Evolutionary conservation across 2,113 vertebrate genomes (phyloP), one percentile per base, ranked within the genome.

Genomic region (Stomatorhinus ivindoensis): DNA sequence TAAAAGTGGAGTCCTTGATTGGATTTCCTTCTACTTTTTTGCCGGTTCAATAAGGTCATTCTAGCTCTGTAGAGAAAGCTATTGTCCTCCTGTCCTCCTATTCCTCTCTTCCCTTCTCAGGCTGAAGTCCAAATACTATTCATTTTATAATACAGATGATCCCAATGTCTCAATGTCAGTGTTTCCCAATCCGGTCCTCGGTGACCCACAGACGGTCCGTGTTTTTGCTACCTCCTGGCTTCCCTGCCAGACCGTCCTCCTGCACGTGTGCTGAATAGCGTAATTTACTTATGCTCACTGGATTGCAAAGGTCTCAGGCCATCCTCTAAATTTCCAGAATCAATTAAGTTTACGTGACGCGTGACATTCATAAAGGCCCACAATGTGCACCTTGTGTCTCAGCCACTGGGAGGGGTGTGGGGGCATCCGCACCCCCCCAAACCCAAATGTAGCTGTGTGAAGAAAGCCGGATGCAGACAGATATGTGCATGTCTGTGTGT

Each of bases 21-120:
- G 94, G 93, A 96, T 96, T 96, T 95, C 92, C 94, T 92, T 94
- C 96, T 95, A 95, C 92, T 92, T 93, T 92, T 94, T 94, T 94
- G 94, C 96, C 96, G 94, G 95, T 96, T 97, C 94, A 97, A 97
- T 96, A 94, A 95, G 61, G 93, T 94, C 94, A 94, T 95, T 97
- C 96, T 96, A 93, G 94, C 93, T 69, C 91, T 92, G 93, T 94
- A 93, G 93, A 95, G 10, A 94, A 42, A 19, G 73, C 35, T 7
- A 19, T 42, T 42, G 73, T 80, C 31, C 93, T 91, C 93, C 87
- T 80, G 35, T 15, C 35, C 11, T 80, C 15, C 17, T 39, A 19
- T 39, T 35, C 42, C 35, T 35, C 27, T 80, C 31, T 80, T 69
- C 27, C 31, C 17, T 80, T 80, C 31, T 80, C 15, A 42, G 13